Conservation (phyloP, 2,797 vertebrate species). For the Sebastes vulpes region DNA sequence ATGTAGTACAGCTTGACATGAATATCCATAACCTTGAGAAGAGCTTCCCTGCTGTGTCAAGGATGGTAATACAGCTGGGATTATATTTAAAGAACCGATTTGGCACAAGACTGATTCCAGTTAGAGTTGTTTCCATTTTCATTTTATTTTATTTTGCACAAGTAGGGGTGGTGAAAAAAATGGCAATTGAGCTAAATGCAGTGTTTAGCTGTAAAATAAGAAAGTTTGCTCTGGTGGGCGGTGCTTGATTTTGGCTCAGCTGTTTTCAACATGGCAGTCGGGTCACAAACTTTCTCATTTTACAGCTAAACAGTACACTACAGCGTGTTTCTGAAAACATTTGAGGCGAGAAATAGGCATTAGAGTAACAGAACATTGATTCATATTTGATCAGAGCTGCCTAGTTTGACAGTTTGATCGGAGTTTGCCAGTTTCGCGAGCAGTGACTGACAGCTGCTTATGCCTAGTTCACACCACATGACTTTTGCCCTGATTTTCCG, state of each 20-base stretch:
- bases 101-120: background rate
- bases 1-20: slow-evolving; percentile 42
- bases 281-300: background rate
- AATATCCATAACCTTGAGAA: slow-evolving; percentile 31
- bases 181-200: background rate
- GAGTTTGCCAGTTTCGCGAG: too few species aligned
- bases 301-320: background rate
- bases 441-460: too few species aligned
- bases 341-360: background rate
- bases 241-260: background rate
- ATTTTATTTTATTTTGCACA: background rate
- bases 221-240: too few species aligned
- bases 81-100: background rate
- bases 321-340: background rate
- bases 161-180: background rate
- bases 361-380: too few species aligned
- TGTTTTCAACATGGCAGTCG: background rate
- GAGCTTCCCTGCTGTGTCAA: slow-evolving; percentile 4
- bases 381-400: too few species aligned
- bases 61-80: background rate
- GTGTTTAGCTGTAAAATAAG: too few species aligned
- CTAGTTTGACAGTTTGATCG: too few species aligned
- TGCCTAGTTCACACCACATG: too few species aligned
- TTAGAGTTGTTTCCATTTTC: background rate
- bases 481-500: too few species aligned